Percentiles rank a stretch among this genome's conserved stretches.
Evolutionary conservation across 2,797 vertebrate genomes (phyloP).

Genomic region (Odontamblyopus lacepedii): DNA sequence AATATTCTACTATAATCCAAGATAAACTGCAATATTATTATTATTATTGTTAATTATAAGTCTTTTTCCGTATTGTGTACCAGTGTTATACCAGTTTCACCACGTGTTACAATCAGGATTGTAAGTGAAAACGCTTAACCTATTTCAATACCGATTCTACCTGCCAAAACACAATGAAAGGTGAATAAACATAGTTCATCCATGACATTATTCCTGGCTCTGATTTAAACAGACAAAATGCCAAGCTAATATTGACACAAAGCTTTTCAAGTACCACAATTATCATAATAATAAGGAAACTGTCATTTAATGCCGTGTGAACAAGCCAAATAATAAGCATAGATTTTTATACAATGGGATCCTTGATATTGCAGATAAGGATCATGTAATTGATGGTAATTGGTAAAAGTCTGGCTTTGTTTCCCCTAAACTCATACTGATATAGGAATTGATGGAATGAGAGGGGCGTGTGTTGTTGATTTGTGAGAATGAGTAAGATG

Average conservation of each 20-base stretch:
- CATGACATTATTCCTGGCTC: not conserved
- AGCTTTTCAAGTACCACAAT: conserved; percentile 1
- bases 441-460: conserved; percentile 14
- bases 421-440: conserved; percentile 6
- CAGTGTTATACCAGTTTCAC: not conserved
- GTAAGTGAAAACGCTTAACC: not conserved
- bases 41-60: not conserved
- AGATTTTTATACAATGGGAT: not conserved
- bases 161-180: not conserved
- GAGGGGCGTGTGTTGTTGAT: conserved; percentile 6
- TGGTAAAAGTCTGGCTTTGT: not conserved
- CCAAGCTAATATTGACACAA: conserved; percentile 5
- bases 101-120: not conserved
- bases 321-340: not conserved
- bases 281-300: not conserved
- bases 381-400: conserved; percentile 15
- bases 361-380: conserved; percentile 4
- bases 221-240: conserved; percentile 2
- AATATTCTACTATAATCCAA: not conserved
- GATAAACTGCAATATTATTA: not conserved
- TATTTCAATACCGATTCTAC: not conserved
- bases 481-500: conserved; percentile 8
- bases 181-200: not conserved
- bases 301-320: not conserved
- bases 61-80: no score